A percentile compares a stretch with the other conserved stretches of the same genome.
These are phyloP conservation scores for Drosophila vallismaia DNA, from an alignment of 2,888 invertebrate species.

Conservation along the genomic window DNA sequence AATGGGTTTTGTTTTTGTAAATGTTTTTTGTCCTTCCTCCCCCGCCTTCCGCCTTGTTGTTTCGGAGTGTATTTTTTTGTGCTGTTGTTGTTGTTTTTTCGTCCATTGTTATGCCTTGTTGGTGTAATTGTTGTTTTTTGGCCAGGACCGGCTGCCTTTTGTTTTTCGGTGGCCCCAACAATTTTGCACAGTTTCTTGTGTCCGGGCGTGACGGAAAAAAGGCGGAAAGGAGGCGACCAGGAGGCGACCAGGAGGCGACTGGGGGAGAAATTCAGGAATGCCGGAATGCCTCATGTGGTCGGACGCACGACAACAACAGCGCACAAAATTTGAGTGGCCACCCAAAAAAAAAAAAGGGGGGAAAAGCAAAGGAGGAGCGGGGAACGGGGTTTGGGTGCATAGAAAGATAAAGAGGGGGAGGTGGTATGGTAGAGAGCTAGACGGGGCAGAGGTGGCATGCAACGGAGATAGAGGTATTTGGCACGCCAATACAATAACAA, in stretches of 20 bases:
- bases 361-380: too few species aligned
- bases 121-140: slow-evolving; percentile 35
- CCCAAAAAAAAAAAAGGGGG: slow-evolving; percentile 1
- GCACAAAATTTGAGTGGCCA: slow-evolving; percentile 62
- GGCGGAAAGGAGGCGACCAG: slow-evolving; percentile 13
- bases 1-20: slow-evolving; percentile 11
- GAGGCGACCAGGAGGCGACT: too few species aligned
- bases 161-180: slow-evolving; percentile 57
- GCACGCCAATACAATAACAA: slow-evolving; percentile 78
- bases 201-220: slow-evolving; percentile 47
- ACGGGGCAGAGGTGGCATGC: too few species aligned
- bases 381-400: too few species aligned
- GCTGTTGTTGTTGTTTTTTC: slow-evolving; percentile 5
- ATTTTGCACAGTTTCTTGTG: slow-evolving; percentile 72
- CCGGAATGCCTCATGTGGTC: slow-evolving; percentile 60
- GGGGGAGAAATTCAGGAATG: slow-evolving; percentile 11
- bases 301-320: slow-evolving; percentile 73
- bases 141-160: slow-evolving; percentile 53
- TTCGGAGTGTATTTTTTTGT: slow-evolving; percentile 22
- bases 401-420: background rate
- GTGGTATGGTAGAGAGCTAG: too few species aligned
- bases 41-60: slow-evolving; percentile 7
- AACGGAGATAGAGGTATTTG: slow-evolving; percentile 47
- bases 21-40: background rate
- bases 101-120: slow-evolving; percentile 17